These are phyloP conservation scores for Phragmatobia fuliginosa DNA, from an alignment of 2,888 invertebrate genomes.

Conservation along the genomic window DNA sequence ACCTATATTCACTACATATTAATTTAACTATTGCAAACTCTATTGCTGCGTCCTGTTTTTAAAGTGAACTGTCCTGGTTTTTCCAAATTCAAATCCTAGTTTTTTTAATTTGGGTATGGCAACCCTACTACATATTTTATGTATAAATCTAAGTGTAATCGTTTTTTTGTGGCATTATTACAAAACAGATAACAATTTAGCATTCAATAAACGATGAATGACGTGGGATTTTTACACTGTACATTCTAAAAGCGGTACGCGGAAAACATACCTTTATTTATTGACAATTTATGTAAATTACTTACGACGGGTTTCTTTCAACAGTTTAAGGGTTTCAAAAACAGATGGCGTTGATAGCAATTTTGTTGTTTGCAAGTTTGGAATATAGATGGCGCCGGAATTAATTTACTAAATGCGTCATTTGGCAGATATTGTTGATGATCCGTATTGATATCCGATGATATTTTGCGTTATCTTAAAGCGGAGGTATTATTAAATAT, in stretches of 20 bases:
- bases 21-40: no score
- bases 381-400: not conserved
- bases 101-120: no score
- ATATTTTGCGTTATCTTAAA: not conserved
- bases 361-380: not conserved
- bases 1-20: no score
- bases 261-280: slow-evolving; percentile 11
- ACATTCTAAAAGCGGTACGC: slow-evolving; percentile 20
- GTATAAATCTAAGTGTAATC: not conserved
- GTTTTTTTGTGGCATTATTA: not conserved
- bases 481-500: not conserved
- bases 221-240: slow-evolving; percentile 12
- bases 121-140: no score
- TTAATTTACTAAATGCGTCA: not conserved
- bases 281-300: slow-evolving; percentile 10
- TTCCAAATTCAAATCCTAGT: no score
- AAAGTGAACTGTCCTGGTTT: no score
- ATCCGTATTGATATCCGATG: not conserved
- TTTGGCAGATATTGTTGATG: not conserved
- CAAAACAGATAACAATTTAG: not conserved
- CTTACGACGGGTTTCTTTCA: not conserved
- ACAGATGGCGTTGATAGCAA: slow-evolving; percentile 8
- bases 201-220: slow-evolving; percentile 1
- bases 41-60: no score
- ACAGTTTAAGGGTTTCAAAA: not conserved